Base-by-base conservation (phyloP, 2,113 vertebrate species). In the Pampusana beccarii region DNA sequence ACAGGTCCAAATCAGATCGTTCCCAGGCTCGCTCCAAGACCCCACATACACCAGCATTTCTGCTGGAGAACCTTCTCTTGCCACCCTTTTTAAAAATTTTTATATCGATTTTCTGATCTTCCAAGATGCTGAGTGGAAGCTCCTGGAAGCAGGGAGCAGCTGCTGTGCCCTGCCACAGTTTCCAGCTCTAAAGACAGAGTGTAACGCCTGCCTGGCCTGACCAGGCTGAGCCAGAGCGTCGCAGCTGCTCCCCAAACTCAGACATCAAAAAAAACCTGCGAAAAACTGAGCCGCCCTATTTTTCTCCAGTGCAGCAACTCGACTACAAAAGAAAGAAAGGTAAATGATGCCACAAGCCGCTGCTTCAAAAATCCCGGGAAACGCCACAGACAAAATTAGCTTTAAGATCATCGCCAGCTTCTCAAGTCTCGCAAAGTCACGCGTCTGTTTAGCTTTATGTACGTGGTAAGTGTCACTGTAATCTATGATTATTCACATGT, bases 61-160 rank as follows among this genome's bases (percentile, higher is more conserved):
- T 86, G 31, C 46, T 33, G 24, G 16, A 58, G 19, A 86, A 54
- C 51, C 34, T 36, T 46, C 42, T 24, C 29, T 53, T 26, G 26
- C 31, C 38, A 51, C 7, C 6, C 15, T n/a, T 67, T 53, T 79
- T 4, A 8, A 17, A 1, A 9, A 12, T 86, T 62, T 89, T 54
- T 38, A 4, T 38, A 75, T 66, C 18, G 13, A 19, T 61, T 46
- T 29, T 33, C 69, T 77, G n/a, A 31, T 87, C 78, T 83, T 38
- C 44, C 56, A 83, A 70, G 87, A 69, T 70, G 82, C 72, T 1
- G 5, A 70, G 57, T 2, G 54, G 82, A 48, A 73, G 9, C 19
- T 83, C 72, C 90, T 21, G 78, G 74, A 80, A 58, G 31, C 91
- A 70, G 86, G 91, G 61, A 95, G 91, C 93, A 95, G 93, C 91